Conservation (phyloP, 2,113 vertebrate species). For the Varanus salvator region DNA sequence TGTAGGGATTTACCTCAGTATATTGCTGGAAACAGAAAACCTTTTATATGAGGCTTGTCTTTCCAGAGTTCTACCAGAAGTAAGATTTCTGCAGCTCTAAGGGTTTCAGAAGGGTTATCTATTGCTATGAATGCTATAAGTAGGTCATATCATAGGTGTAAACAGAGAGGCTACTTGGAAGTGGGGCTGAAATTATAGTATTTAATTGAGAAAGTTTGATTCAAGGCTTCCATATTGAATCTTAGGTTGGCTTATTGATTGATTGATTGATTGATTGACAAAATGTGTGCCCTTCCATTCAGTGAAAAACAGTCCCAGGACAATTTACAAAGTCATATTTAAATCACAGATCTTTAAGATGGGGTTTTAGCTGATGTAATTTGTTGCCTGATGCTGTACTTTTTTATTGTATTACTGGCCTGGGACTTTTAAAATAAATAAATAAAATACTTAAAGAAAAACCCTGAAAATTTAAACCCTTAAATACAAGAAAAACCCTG, state of each 20-base stretch:
- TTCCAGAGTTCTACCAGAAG: background rate
- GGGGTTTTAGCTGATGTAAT: too few relatives aligned
- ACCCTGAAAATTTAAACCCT: too few relatives aligned
- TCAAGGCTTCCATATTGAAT: background rate
- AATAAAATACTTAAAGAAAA: too few relatives aligned
- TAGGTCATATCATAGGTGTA: conserved; percentile 4
- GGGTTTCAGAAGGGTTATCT: conserved; percentile 15
- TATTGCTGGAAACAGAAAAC: conserved; percentile 27
- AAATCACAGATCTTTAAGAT: too few relatives aligned
- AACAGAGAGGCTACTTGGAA: background rate
- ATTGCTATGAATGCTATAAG: background rate
- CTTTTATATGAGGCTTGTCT: background rate
- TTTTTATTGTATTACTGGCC: too few relatives aligned
- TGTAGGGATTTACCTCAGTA: conserved; percentile 11
- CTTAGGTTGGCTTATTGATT: too few relatives aligned
- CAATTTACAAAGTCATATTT: background rate
- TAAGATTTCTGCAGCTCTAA: background rate
- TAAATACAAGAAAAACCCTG: background rate
- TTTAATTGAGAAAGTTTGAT: background rate
- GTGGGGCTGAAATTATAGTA: background rate
- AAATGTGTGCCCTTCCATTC: background rate
- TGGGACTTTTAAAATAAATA: too few relatives aligned
- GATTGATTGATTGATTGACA: background rate
- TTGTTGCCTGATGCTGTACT: too few relatives aligned
- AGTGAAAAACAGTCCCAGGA: background rate